Conservation (phyloP, 2,888 invertebrate species). For the Lissocephala sabroskyi region DNA sequence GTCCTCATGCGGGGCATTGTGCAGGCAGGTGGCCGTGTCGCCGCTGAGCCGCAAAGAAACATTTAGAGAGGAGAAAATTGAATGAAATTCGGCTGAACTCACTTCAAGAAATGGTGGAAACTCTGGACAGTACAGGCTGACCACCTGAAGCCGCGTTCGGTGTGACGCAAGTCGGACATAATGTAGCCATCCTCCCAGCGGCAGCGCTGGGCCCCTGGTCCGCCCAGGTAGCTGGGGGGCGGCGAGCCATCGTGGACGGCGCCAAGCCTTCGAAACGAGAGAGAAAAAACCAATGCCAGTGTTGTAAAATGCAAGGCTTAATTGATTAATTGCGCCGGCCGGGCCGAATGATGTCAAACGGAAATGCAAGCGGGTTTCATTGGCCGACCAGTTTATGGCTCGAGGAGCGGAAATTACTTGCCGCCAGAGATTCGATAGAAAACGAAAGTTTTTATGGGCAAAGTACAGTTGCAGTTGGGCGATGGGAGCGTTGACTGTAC, state of each 20-base stretch:
- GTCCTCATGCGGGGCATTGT: conserved; percentile 94
- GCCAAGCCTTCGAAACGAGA: conserved; percentile 81
- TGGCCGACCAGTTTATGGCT: not conserved
- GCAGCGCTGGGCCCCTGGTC: conserved; percentile 94
- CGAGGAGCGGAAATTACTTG: conserved; percentile 6
- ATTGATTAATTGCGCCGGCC: conserved; percentile 55
- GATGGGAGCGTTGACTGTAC: no score
- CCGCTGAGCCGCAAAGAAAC: no score
- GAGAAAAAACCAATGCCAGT: no score
- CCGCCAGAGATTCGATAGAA: not conserved
- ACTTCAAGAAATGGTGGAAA: conserved; percentile 97
- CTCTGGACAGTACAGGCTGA: conserved; percentile 93
- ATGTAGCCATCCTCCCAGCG: conserved; percentile 97
- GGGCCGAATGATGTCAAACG: conserved; percentile 51
- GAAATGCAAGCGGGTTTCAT: conserved; percentile 57
- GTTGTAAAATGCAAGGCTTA: conserved; percentile 28
- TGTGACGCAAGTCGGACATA: conserved; percentile 95
- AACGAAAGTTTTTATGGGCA: conserved; percentile 4
- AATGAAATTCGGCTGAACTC: no score
- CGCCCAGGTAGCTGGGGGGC: conserved; percentile 93
- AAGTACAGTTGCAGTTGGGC: not conserved
- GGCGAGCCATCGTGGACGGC: conserved; percentile 98
- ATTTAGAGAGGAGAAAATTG: no score
- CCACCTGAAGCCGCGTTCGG: conserved; percentile 96
- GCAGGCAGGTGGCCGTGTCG: conserved; percentile 93